phyloP scores from a whole-genome alignment of 2,113 vertebrate species.

The Ammodytes marinus region DNA sequence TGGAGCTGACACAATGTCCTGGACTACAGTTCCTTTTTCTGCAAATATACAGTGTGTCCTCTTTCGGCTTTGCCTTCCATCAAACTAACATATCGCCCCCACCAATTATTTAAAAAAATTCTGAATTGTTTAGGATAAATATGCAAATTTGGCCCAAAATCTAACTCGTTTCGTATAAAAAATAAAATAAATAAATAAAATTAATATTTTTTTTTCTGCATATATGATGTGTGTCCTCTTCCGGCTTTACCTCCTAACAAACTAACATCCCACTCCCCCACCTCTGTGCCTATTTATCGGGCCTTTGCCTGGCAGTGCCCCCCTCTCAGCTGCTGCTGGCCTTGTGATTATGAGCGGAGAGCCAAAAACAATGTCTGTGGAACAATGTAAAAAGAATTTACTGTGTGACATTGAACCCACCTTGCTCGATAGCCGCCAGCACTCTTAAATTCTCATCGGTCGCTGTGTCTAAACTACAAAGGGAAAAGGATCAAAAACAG shows the following conservation, averaged over 20 bases:
- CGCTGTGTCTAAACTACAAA: constrained; percentile 81
- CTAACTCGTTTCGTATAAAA: no score
- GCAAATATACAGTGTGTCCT: background rate
- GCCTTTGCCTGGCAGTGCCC: constrained; percentile 28
- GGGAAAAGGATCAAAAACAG: constrained; percentile 29
- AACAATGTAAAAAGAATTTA: constrained; percentile 11
- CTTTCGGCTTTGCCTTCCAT: background rate
- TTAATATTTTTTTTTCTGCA: background rate
- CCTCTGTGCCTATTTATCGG: constrained; percentile 20
- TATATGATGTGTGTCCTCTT: background rate
- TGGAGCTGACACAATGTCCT: no score
- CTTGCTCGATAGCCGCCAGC: constrained; percentile 85
- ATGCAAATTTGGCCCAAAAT: no score
- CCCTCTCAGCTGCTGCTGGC: constrained; percentile 18
- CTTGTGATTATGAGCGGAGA: constrained; percentile 6
- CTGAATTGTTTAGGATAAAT: no score
- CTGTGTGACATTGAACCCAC: constrained; percentile 65
- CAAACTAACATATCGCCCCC: no score
- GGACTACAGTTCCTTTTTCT: background rate
- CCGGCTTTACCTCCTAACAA: background rate
- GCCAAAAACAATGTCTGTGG: constrained; percentile 4
- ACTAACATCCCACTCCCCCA: background rate
- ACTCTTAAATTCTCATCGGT: constrained; percentile 87
- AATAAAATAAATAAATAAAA: no score
- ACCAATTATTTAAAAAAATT: no score